phyloP scores from a whole-genome alignment of 2,888 invertebrate species.

The Aproaerema taeniolella region DNA sequence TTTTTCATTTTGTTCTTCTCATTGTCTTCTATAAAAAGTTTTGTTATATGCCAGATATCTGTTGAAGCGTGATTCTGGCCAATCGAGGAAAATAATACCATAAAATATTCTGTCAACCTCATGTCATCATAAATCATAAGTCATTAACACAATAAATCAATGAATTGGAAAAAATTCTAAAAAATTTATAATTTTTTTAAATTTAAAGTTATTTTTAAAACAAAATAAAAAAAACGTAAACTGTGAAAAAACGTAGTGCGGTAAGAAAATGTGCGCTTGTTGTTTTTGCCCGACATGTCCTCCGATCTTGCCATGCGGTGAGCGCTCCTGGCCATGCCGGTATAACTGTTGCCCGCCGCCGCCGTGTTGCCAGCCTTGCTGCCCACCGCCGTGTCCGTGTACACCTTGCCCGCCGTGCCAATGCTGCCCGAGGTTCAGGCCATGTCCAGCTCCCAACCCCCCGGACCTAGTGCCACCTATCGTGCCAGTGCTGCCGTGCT shows the following conservation, averaged over 20 bases:
- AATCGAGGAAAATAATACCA: too few species aligned
- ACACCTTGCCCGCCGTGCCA: slow-evolving; percentile 62
- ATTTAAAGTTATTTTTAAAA: too few species aligned
- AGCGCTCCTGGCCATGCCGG: slow-evolving; percentile 14
- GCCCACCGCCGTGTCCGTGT: slow-evolving; percentile 56
- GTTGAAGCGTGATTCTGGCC: too few species aligned
- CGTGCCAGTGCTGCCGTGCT: slow-evolving; percentile 55
- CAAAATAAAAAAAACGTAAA: too few species aligned
- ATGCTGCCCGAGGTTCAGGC: slow-evolving; percentile 51
- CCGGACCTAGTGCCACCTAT: slow-evolving; percentile 61
- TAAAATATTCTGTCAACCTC: too few species aligned
- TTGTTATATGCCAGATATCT: too few species aligned
- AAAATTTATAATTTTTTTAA: slow-evolving; percentile 1
- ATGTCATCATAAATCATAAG: too few species aligned
- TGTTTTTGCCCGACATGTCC: slow-evolving; percentile 58
- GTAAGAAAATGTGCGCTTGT: slow-evolving; percentile 10
- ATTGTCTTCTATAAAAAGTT: too few species aligned
- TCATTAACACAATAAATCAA: not conserved
- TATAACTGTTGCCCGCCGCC: slow-evolving; percentile 49
- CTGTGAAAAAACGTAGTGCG: too few species aligned
- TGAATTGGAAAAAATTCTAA: not conserved
- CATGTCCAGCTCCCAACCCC: slow-evolving; percentile 55
- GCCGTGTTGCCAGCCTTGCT: slow-evolving; percentile 49
- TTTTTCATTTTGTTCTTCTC: too few species aligned
- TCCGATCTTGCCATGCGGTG: slow-evolving; percentile 57